A percentile compares a stretch with the other conserved stretches of the same genome.
phyloP scores from a whole-genome alignment of 2,888 invertebrate genomes.

The Drosophila quinaria region DNA sequence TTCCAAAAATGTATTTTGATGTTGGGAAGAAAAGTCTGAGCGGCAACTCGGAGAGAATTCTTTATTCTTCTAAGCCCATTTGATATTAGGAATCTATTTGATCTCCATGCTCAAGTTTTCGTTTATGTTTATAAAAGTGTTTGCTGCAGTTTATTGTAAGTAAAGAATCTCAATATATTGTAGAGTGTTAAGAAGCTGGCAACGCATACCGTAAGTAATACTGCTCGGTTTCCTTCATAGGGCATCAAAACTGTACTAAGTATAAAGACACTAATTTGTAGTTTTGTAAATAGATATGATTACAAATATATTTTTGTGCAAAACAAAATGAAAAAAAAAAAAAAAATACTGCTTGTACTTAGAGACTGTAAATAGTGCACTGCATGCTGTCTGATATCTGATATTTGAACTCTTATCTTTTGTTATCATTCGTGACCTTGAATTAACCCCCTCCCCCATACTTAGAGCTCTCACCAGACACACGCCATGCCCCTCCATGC shows the following conservation, averaged over 20 bases:
- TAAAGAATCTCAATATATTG: background rate
- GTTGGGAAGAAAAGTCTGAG: background rate
- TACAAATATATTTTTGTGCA: background rate
- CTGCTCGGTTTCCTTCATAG: background rate
- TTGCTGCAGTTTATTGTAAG: conserved; percentile 1
- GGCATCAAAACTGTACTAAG: background rate
- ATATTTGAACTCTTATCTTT: background rate
- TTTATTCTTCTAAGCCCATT: background rate
- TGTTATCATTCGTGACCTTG: conserved; percentile 4
- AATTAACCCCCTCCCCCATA: background rate
- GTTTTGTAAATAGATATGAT: background rate
- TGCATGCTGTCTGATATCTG: conserved; percentile 28
- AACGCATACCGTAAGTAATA: conserved; percentile 52
- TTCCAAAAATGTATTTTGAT: background rate
- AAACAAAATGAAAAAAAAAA: no score
- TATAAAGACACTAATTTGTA: background rate
- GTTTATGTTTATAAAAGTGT: no score
- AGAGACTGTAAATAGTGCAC: conserved; percentile 20
- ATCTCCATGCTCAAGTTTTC: background rate
- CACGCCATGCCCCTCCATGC: conserved; percentile 1
- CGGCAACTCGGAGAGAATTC: background rate
- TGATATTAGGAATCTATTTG: background rate
- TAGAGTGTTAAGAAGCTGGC: conserved; percentile 32
- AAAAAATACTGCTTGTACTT: conserved; percentile 23
- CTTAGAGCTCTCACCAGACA: conserved; percentile 10